Evolutionary conservation across 2,797 vertebrate species (phyloP), one percentile per base, ranked within the genome.

Genomic region (Microchirus variegatus): DNA sequence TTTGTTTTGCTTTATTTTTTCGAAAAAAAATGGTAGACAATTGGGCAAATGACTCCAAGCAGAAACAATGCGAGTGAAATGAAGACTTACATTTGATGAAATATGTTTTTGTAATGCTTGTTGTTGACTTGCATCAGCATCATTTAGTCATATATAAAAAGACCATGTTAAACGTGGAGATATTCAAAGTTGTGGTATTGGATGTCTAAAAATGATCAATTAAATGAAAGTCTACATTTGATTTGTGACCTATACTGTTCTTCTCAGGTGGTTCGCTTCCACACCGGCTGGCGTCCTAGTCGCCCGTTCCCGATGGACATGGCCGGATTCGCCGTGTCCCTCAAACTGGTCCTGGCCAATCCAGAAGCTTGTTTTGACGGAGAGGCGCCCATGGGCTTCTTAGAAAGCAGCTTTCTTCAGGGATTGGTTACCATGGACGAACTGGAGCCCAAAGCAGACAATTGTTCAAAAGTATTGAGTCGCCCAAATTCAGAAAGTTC

Each of bases 251-350:
- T 31, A 31, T 5, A 31, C 1, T 31, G 5, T 26, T 63, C 1
- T 5, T 43, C 19, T 19, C 11, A 91, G 78, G 96, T 98, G 2
- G 88, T 95, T 22, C 94, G 95, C 15, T 97, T 97, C 81, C 95
- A 96, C 69, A 95, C 95, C 0, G 95, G 95, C 17, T 98, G 96
- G 96, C 94, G 94, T 55, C 95, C 96, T 38, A 94, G 84, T 61
- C 94, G 96, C 0, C 96, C 96, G 26, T 98, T 98, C 85, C 95
- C 96, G 0, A 76, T 97, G 68, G 96, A 98, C 81, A 98, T 98
- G 96, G 96, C 96, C 0, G 95, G 95, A 42, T 98, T 98, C 1
- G 95, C 96, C 0, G 91, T 97, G 6, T 93, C 95, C 31, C 87
- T 98, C 45, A 91, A 87, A 35, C 81, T 95, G 70, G 87, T 97